Evolutionary conservation across 2,888 invertebrate species (phyloP).

Genomic region (Amaurobius ferox): DNA sequence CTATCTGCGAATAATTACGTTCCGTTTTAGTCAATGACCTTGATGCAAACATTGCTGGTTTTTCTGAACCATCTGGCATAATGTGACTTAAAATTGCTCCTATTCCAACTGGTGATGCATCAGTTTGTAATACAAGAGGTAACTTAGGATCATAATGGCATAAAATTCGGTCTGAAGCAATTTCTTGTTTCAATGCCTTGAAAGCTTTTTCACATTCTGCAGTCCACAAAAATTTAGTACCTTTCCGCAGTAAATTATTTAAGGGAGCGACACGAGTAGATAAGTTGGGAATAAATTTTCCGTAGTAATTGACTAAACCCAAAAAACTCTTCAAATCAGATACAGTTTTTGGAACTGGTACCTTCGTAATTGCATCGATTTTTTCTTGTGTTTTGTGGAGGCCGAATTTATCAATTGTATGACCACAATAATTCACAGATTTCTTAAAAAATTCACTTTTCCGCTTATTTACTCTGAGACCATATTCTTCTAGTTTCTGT

Average conservation of each 20-base stretch:
- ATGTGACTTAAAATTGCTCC: constrained; percentile 77
- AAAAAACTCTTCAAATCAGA: constrained; percentile 43
- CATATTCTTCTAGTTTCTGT: neutral
- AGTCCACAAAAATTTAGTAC: constrained; percentile 44
- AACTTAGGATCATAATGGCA: constrained; percentile 74
- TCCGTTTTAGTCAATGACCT: constrained; percentile 76
- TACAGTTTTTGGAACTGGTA: constrained; percentile 30
- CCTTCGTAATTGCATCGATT: constrained; percentile 37
- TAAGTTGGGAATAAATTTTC: constrained; percentile 33
- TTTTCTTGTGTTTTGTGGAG: constrained; percentile 40
- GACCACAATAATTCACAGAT: constrained; percentile 38
- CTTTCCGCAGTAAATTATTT: constrained; percentile 40
- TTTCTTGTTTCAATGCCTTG: constrained; percentile 39
- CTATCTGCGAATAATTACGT: constrained; percentile 76
- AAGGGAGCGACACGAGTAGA: constrained; percentile 35
- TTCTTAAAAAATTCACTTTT: constrained; percentile 21
- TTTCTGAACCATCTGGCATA: constrained; percentile 76
- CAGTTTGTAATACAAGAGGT: constrained; percentile 75
- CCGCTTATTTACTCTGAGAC: constrained; percentile 14
- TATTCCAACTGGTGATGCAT: constrained; percentile 76
- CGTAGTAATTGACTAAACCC: constrained; percentile 42
- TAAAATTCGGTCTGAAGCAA: constrained; percentile 68
- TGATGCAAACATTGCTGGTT: constrained; percentile 78
- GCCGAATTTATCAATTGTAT: constrained; percentile 38
- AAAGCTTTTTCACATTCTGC: constrained; percentile 46